Percentiles rank a stretch among this genome's conserved stretches.
phyloP scores from a whole-genome alignment of 1,140 invertebrate genomes.

The Schmidtea mediterranea region DNA sequence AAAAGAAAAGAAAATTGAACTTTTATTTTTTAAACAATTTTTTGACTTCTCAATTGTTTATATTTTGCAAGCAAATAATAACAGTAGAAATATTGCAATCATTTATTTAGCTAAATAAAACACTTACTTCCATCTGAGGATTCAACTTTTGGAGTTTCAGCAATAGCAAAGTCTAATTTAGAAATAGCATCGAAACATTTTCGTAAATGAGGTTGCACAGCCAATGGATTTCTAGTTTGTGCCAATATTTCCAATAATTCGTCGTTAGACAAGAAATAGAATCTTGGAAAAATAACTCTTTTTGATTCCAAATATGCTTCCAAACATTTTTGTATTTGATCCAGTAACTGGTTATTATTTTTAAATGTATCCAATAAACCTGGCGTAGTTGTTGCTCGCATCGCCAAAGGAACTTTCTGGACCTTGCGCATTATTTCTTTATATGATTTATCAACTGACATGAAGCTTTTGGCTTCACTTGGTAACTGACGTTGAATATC shows the following conservation, averaged over 20 bases:
- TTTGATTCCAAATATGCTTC: conserved; percentile 28
- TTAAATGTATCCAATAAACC: conserved; percentile 25
- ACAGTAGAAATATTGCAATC: too few relatives aligned
- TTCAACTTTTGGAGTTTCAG: too few relatives aligned
- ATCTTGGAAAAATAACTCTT: conserved; percentile 26
- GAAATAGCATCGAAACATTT: conserved; percentile 55
- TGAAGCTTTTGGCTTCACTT: conserved; percentile 50
- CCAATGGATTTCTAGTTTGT: conserved; percentile 49
- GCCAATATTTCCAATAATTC: conserved; percentile 28
- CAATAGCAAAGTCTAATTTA: conserved; percentile 41
- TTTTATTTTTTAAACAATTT: too few relatives aligned
- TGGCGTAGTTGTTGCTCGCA: conserved; percentile 24
- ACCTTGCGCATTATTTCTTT: conserved; percentile 46
- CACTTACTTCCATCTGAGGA: too few relatives aligned
- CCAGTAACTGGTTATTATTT: conserved; percentile 26
- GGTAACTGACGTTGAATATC: conserved; percentile 60
- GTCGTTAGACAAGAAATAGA: conserved; percentile 29
- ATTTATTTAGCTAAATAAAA: too few relatives aligned
- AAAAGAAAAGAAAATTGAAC: too few relatives aligned
- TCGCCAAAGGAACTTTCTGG: conserved; percentile 21
- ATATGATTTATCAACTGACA: conserved; percentile 53
- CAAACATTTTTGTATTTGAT: conserved; percentile 28
- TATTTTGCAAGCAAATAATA: too few relatives aligned
- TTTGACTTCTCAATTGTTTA: too few relatives aligned
- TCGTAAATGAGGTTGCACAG: conserved; percentile 54